Conservation (phyloP, 2,113 vertebrate species). For the Hypocryptadius cinnamomeus region DNA sequence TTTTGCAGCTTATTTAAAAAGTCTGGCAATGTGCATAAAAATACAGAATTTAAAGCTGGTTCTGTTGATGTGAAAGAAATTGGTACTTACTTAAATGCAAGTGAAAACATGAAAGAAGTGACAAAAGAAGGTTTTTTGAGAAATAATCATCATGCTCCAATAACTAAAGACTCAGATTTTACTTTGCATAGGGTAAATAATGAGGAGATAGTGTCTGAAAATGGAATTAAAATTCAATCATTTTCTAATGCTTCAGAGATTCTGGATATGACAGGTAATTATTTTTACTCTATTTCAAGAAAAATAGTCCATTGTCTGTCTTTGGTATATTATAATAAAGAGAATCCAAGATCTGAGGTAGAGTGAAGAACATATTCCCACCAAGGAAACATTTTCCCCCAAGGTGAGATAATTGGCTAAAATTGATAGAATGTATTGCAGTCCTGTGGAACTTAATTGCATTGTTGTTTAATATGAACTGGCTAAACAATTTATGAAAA, state of each 20-base stretch:
- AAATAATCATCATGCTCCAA: slow-evolving; percentile 37
- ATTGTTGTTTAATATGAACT: background rate
- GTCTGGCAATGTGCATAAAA: slow-evolving; percentile 46
- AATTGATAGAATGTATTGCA: background rate
- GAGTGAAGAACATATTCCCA: background rate
- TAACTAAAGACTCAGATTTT: slow-evolving; percentile 57
- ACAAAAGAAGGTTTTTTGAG: slow-evolving; percentile 59
- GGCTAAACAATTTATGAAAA: background rate
- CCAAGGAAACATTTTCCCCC: no score
- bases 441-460: background rate
- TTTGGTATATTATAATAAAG: background rate
- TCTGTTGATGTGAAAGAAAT: slow-evolving; percentile 32
- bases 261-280: slow-evolving; percentile 78
- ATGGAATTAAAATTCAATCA: slow-evolving; percentile 69
- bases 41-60: slow-evolving; percentile 1
- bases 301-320: background rate
- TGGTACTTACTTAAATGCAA: background rate
- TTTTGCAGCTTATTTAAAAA: slow-evolving; percentile 80
- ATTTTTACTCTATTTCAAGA: slow-evolving; percentile 37
- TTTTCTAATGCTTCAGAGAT: slow-evolving; percentile 71
- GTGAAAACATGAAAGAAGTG: slow-evolving; percentile 59
- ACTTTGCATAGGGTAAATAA: slow-evolving; percentile 47
- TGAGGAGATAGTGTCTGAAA: slow-evolving; percentile 58
- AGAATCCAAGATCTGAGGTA: background rate
- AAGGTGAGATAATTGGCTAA: background rate